Evolutionary conservation across 2,113 vertebrate genomes (phyloP), one percentile per base, ranked within the genome.

Genomic region (Sciurus niger): DNA sequence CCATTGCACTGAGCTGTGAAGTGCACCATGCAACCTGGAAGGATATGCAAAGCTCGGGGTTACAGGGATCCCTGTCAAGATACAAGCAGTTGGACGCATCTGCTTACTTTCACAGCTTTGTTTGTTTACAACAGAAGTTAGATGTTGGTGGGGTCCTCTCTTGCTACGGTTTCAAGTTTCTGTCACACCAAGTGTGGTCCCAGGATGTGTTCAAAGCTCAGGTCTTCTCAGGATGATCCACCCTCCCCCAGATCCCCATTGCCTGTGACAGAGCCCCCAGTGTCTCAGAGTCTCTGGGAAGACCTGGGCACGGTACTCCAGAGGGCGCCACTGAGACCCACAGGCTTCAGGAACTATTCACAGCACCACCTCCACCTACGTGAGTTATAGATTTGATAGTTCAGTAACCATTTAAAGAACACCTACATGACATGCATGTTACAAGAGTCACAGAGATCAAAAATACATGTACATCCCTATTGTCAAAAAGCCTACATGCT

Each of bases 11-110:
- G 24, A 32, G 4, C 30, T 25, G 8, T 22, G 63, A 60, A 40
- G 3, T 32, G 20, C 7, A 17, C 48, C 0, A 0, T 9, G n/a
- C 8, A 9, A n/a, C 8, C 40, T 18, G 2, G 6, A 24, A 13
- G n/a, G 30, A 4, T 3, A 6, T n/a, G 1, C 11, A 40, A 13
- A 32, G 22, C 51, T 72, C 70, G n/a, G 63, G 60, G 22, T 28
- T 30, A 3, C 4, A 0, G 8, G 46, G 4, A n/a, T 32, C 11
- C 4, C 13, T 20, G 55, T 55, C 46, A 0, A 16, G 10, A 5
- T 4, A 13, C 6, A 4, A 10, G 32, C 37, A 68, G 24, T 60
- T 28, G 22, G 37, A 18, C 30, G 11, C 24, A n/a, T 14, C 73
- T 73, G 85, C 51, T 37, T 37, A 14, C 20, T 37, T n/a, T 73